phyloP scores from a whole-genome alignment of 2,113 vertebrate genomes.

The Neogobius melanostomus region DNA sequence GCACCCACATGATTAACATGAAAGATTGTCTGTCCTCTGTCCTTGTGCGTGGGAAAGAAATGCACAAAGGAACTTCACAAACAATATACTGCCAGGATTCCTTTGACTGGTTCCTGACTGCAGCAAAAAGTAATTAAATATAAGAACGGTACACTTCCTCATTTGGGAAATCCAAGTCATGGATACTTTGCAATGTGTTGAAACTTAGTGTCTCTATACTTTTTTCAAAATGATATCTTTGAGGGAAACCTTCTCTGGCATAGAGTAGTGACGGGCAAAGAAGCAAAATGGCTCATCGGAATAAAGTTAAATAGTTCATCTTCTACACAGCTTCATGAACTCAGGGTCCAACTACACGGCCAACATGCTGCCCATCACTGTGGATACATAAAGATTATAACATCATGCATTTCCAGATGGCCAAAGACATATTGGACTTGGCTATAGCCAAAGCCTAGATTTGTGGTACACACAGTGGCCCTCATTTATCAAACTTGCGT shows the following conservation, averaged over 20 bases:
- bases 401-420: conserved; percentile 44
- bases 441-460: not conserved
- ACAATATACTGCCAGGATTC: conserved; percentile 32
- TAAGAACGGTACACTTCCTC: conserved; percentile 53
- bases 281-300: conserved; percentile 45
- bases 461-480: not conserved
- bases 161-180: conserved; percentile 25
- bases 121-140: conserved; percentile 59
- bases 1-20: conserved; percentile 43
- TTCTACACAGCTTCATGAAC: conserved; percentile 17
- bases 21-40: conserved; percentile 47
- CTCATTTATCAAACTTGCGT: too few species aligned
- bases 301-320: conserved; percentile 49
- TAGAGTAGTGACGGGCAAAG: conserved; percentile 49
- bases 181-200: conserved; percentile 16
- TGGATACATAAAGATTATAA: conserved; percentile 23
- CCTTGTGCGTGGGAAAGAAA: conserved; percentile 29
- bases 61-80: conserved; percentile 18
- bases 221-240: conserved; percentile 6
- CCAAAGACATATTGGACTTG: not conserved
- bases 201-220: conserved; percentile 17
- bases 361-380: conserved; percentile 43
- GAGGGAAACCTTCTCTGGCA: conserved; percentile 43
- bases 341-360: conserved; percentile 33
- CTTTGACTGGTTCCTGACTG: conserved; percentile 27